Evolutionary conservation across 2,888 invertebrate genomes (phyloP).

Genomic region (Lasius platythorax): DNA sequence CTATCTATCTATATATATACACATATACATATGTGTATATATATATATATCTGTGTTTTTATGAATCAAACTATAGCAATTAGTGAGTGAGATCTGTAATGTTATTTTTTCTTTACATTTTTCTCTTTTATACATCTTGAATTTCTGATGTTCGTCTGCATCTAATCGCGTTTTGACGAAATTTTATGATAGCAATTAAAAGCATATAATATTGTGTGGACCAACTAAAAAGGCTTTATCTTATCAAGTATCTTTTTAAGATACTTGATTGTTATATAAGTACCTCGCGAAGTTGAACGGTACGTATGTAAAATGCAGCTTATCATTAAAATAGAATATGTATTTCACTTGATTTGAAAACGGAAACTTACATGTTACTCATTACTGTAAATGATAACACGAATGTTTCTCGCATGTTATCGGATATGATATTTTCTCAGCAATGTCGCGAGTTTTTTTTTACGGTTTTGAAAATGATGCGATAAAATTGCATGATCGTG

Average conservation of each 20-base stretch:
- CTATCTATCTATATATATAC: background rate
- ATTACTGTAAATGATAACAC: background rate
- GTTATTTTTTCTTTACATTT: background rate
- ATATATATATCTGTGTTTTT: background rate
- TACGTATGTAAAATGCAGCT: background rate
- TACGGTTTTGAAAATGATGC: slow-evolving; percentile 5
- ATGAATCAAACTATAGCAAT: slow-evolving; percentile 3
- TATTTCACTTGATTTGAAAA: background rate
- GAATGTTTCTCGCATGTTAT: background rate
- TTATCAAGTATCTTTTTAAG: background rate
- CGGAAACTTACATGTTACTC: background rate
- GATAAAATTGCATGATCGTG: slow-evolving; percentile 29
- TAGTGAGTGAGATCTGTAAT: slow-evolving; percentile 9
- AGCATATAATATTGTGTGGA: background rate
- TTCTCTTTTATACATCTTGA: background rate
- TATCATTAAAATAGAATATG: background rate
- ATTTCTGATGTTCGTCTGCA: background rate
- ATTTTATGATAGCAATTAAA: background rate
- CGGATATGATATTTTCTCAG: background rate
- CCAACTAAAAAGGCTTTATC: background rate
- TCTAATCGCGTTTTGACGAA: background rate
- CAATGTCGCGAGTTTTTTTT: background rate
- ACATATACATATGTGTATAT: background rate
- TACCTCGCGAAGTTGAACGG: background rate
- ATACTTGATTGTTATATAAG: background rate